Conservation (phyloP, 2,113 vertebrate species). For the Syngnathus typhle region DNA sequence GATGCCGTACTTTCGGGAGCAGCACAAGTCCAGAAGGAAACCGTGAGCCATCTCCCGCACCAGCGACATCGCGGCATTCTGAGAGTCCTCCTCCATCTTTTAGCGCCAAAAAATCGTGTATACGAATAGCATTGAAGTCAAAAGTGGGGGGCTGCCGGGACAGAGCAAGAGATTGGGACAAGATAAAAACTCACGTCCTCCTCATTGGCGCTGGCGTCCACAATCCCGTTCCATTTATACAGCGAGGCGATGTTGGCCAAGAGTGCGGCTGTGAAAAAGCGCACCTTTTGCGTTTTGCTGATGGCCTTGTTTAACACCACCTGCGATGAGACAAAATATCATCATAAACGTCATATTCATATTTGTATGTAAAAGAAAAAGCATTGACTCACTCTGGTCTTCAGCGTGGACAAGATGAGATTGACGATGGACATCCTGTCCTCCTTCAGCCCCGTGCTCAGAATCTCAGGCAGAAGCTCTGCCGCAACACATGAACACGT, state of each 20-base stretch:
- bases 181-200: slow-evolving; percentile 57
- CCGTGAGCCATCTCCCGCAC: slow-evolving; percentile 80
- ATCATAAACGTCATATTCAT: too few relatives aligned
- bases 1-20: slow-evolving; percentile 90
- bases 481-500: slow-evolving; percentile 22
- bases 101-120: not conserved
- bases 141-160: too few relatives aligned
- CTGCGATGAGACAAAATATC: slow-evolving; percentile 55
- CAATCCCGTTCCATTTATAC: slow-evolving; percentile 87
- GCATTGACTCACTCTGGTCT: slow-evolving; percentile 73
- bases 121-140: not conserved
- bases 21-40: slow-evolving; percentile 87
- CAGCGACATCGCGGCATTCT: slow-evolving; percentile 68
- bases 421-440: slow-evolving; percentile 83
- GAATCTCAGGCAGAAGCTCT: slow-evolving; percentile 87
- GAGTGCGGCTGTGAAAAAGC: slow-evolving; percentile 80
- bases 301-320: slow-evolving; percentile 82
- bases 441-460: slow-evolving; percentile 82
- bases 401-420: slow-evolving; percentile 83
- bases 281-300: slow-evolving; percentile 92
- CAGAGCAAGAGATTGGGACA: too few relatives aligned
- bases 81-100: slow-evolving; percentile 55
- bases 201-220: slow-evolving; percentile 71
- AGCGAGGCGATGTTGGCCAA: slow-evolving; percentile 80
- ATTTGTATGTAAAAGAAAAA: not conserved